Evolutionary conservation across 1,140 invertebrate species (phyloP).

Genomic region (Neodiprion pinetum): DNA sequence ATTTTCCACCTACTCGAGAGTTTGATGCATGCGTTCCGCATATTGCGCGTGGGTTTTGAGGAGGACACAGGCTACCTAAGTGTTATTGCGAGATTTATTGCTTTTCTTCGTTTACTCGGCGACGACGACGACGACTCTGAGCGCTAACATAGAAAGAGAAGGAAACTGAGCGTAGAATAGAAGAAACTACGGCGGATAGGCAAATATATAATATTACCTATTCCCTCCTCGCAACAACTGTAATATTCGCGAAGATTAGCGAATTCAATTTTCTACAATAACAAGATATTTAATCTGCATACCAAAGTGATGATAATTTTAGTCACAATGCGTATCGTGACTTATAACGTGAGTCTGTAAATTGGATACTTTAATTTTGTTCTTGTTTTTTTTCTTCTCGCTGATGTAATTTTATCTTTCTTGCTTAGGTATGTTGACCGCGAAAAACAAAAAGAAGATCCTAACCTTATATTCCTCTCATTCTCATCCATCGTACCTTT

Average conservation of each 20-base stretch:
- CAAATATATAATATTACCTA: conserved; percentile 11
- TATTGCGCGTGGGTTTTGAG: too few relatives aligned
- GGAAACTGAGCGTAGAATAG: not conserved
- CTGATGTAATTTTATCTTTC: not conserved
- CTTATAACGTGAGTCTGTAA: not conserved
- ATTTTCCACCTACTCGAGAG: too few relatives aligned
- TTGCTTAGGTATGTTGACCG: too few relatives aligned
- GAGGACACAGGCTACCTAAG: not conserved
- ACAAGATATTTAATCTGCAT: conserved; percentile 15
- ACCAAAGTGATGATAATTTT: conserved; percentile 8
- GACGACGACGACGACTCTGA: conserved; percentile 13
- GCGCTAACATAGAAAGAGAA: not conserved
- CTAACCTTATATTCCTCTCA: too few relatives aligned
- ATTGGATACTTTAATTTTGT: not conserved
- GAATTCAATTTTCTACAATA: conserved; percentile 13
- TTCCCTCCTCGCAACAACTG: not conserved
- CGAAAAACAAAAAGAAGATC: too few relatives aligned
- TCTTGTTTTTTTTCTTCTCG: not conserved
- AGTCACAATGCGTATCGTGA: not conserved
- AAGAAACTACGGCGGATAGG: not conserved
- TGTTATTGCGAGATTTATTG: conserved; percentile 49
- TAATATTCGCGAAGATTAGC: not conserved
- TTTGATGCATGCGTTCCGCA: too few relatives aligned
- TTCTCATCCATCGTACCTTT: too few relatives aligned
- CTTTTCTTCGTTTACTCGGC: conserved; percentile 38